phyloP scores from a whole-genome alignment of 2,888 invertebrate genomes.

The Pseudococcus jackbeardsleyi region DNA sequence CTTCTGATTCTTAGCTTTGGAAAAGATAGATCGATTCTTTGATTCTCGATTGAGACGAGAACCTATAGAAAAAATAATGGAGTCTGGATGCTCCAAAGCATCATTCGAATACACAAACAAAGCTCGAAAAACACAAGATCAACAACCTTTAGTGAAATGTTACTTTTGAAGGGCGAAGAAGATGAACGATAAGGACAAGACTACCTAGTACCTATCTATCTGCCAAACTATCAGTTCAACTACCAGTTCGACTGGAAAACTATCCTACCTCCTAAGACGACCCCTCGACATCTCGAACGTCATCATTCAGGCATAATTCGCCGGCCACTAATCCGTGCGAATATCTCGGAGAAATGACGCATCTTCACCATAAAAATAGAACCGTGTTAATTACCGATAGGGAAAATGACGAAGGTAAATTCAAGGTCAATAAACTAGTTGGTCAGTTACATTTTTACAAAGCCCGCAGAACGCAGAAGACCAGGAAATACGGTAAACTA shows the following conservation, averaged over 20 bases:
- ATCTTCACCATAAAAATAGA: constrained; percentile 9
- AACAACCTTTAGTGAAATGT: neutral
- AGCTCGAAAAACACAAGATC: neutral
- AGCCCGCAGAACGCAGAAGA: constrained; percentile 16
- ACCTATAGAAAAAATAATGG: too few species aligned
- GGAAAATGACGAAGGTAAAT: constrained; percentile 22
- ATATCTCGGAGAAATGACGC: constrained; percentile 27
- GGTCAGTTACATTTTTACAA: constrained; percentile 56
- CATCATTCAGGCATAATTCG: neutral
- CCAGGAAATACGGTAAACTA: constrained; percentile 61
- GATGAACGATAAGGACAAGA: neutral
- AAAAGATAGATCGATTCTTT: too few species aligned
- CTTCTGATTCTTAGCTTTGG: too few species aligned
- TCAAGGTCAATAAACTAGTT: constrained; percentile 61
- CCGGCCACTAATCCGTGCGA: neutral
- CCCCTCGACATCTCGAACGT: neutral
- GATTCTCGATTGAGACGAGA: too few species aligned
- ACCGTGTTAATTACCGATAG: neutral
- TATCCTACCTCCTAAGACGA: neutral
- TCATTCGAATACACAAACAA: neutral
- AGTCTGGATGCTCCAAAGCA: too few species aligned
- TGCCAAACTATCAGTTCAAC: neutral
- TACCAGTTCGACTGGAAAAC: neutral
- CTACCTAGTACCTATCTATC: neutral
- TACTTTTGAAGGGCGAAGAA: neutral